Percentiles rank a stretch among this genome's conserved stretches.
Conservation (phyloP, 1,140 invertebrate species). For the Thaumatotibia leucotreta region DNA sequence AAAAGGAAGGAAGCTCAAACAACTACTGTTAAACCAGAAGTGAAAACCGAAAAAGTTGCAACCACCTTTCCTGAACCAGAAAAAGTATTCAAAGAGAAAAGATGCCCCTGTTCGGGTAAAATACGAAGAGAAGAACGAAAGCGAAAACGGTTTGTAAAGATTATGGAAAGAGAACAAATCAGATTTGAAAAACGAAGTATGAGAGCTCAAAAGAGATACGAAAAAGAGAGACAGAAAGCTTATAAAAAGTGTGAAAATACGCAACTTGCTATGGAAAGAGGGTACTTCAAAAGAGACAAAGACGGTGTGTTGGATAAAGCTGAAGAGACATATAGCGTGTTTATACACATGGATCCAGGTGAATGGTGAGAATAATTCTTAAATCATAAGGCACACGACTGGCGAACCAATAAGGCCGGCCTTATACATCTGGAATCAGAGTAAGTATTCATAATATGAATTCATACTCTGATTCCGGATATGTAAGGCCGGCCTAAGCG, state of each 20-base stretch:
- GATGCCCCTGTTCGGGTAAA: neutral
- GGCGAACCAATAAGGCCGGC: no score
- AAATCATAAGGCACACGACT: no score
- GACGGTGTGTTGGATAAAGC: neutral
- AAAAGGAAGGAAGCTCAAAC: neutral
- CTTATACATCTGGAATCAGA: no score
- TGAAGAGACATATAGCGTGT: neutral
- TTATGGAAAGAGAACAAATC: neutral
- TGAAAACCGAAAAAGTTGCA: neutral
- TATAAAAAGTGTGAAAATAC: neutral
- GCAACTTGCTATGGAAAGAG: neutral
- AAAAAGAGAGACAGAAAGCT: neutral
- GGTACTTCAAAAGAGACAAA: neutral
- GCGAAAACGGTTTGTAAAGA: neutral
- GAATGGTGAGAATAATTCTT: neutral
- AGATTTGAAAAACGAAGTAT: neutral
- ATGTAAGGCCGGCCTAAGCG: no score
- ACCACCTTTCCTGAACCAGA: neutral
- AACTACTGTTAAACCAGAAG: neutral
- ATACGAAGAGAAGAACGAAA: neutral
- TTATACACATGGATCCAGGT: neutral
- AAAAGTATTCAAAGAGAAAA: neutral
- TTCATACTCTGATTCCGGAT: no score
- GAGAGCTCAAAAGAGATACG: neutral
- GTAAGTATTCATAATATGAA: no score